Evolutionary conservation across 2,113 vertebrate species (phyloP), one percentile per base, ranked within the genome.

Genomic region (Delphinus delphis): DNA sequence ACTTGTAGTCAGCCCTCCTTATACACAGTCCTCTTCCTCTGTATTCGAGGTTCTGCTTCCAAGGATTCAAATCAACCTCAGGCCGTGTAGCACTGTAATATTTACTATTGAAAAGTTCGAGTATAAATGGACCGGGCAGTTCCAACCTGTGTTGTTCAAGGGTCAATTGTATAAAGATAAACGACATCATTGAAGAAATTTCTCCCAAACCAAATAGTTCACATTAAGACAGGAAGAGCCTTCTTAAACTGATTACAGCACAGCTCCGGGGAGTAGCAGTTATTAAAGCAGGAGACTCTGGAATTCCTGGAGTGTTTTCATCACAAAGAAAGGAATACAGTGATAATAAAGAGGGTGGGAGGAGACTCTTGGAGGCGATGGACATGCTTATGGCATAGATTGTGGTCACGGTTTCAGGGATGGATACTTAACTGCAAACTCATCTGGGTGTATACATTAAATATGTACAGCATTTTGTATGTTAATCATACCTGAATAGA

Each of bases 191-290:
- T 21, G 63, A 85, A 85, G 41, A 62, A 80, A 44, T 41, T 6
- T 10, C 6, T 58, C 31, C n/a, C 73, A 44, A 55, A 73, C 55
- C 63, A 80, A 67, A 70, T 11, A 18, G 38, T 41, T 63, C 28
- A 21, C 44, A 2, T 10, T 63, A 41, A 14, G 85, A 26, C 62
- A 31, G 25, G 36, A 83, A 62, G 41, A 41, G 23, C n/a, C 33
- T 21, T 21, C 33, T 68, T 38, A 31, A 33, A 53, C 17, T 8
- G 14, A 26, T 28, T 53, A 6, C 3, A 4, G 3, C 26, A 28
- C 21, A n/a, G n/a, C 14, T 3, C 47, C 8, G 0, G 15, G n/a
- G 14, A 68, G 5, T 0, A 10, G 65, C 26, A 36, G 12, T 58
- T 5, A 70, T 21, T 20, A 25, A 79, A 50, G 53, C 26, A 28